Percentiles rank a stretch among this genome's conserved stretches.
Evolutionary conservation across 2,888 invertebrate species (phyloP).

Genomic region (Luffia ferchaultella): DNA sequence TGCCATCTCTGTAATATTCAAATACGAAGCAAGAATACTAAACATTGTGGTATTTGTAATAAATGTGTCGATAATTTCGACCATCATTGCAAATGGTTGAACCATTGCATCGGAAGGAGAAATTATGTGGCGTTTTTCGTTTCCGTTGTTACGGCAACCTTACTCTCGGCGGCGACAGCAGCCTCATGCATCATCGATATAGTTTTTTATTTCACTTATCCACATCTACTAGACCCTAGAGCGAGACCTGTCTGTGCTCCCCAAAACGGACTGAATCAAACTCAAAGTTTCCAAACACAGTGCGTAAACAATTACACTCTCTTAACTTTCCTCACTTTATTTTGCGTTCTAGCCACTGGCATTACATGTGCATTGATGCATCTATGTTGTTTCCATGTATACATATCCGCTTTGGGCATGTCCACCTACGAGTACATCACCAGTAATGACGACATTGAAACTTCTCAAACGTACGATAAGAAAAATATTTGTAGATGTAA

Average conservation of each 20-base stretch:
- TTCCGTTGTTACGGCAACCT: slow-evolving; percentile 80
- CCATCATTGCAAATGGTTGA: slow-evolving; percentile 99
- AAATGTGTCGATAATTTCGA: slow-evolving; percentile 96
- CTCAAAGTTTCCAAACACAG: not conserved
- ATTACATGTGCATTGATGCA: slow-evolving; percentile 82
- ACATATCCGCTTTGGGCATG: slow-evolving; percentile 83
- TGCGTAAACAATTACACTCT: slow-evolving; percentile 41
- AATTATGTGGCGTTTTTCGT: slow-evolving; percentile 88
- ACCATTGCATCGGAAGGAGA: slow-evolving; percentile 93
- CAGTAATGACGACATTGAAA: slow-evolving; percentile 25
- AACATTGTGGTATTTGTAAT: slow-evolving; percentile 97
- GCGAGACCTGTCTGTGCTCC: slow-evolving; percentile 43
- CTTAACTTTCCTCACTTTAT: slow-evolving; percentile 50
- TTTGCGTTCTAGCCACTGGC: slow-evolving; percentile 76
- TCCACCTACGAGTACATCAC: slow-evolving; percentile 91
- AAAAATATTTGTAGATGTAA: slow-evolving; percentile 1
- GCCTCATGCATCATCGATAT: slow-evolving; percentile 76
- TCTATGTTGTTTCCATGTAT: slow-evolving; percentile 87
- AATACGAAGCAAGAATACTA: slow-evolving; percentile 78
- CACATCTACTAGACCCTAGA: slow-evolving; percentile 66
- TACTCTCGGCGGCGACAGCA: slow-evolving; percentile 74
- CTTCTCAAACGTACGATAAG: slow-evolving; percentile 16
- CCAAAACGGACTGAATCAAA: slow-evolving; percentile 20
- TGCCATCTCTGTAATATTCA: slow-evolving; percentile 92
- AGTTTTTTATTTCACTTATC: slow-evolving; percentile 68